Evolutionary conservation across 2,113 vertebrate species (phyloP).

Genomic region (Stigmatopora nigra): DNA sequence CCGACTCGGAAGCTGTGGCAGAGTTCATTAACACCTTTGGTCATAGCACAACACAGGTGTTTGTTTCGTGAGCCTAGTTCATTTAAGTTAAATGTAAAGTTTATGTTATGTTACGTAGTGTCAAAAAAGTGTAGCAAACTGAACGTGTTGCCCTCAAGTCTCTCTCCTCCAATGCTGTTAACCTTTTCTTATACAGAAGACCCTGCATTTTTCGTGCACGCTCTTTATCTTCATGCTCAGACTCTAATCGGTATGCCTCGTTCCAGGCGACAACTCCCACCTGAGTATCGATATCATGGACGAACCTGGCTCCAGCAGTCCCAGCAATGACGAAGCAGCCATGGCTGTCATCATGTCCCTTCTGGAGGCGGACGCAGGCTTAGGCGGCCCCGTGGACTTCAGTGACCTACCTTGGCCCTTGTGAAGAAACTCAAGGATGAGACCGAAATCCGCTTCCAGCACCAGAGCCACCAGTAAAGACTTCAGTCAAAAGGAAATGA

Average conservation of each 20-base stretch:
- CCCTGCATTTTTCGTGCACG: no score
- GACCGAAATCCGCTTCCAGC: slow-evolving; percentile 3
- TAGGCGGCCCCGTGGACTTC: slow-evolving; percentile 96
- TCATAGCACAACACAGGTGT: no score
- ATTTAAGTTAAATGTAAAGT: no score
- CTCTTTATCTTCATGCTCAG: neutral
- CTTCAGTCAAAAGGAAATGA: slow-evolving; percentile 8
- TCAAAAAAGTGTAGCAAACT: no score
- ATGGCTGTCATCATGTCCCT: slow-evolving; percentile 99
- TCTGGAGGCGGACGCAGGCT: slow-evolving; percentile 93
- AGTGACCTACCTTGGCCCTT: slow-evolving; percentile 98
- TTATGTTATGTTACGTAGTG: no score
- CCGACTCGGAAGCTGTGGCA: no score
- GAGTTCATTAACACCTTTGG: no score
- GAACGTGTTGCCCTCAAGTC: no score
- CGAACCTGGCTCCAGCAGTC: slow-evolving; percentile 94
- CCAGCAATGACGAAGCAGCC: slow-evolving; percentile 94
- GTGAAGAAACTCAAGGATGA: slow-evolving; percentile 62
- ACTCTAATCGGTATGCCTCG: neutral
- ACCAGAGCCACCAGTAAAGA: slow-evolving; percentile 33
- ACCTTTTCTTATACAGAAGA: no score
- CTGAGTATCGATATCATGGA: slow-evolving; percentile 95
- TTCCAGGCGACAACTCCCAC: slow-evolving; percentile 88
- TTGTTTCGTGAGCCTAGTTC: no score
- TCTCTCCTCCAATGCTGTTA: no score